Base-by-base conservation (phyloP, 1,140 invertebrate species). In the Drosophila lacteicornis region DNA sequence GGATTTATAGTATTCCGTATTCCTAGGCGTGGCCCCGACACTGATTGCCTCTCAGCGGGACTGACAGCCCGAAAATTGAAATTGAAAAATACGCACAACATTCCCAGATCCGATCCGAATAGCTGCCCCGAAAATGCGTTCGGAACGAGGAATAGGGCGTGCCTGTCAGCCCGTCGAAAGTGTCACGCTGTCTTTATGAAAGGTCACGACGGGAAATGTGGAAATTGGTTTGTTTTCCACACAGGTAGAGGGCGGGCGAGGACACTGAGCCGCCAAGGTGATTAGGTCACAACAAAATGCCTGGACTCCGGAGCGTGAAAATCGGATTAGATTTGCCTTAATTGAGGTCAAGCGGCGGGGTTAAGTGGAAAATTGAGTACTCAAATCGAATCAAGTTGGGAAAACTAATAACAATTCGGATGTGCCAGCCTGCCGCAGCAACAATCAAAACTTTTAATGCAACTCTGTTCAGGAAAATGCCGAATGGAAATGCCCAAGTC, bases 401-500 rank as follows among this genome's bases (percentile, higher is more conserved):
- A 42, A 68, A 55, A 38, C 45, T 51, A 62, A 62, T 62, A 62
- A 45, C 33, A 19, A 53, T 73, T 46, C 33, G 61, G 62, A 36
- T 69, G 49, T 27, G 13, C 42, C 53, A 9, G 53, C 42, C 42
- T 73, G 67, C 65, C 51, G 68, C 82, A 86, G 70, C 66, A 55
- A 74, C 82, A 88, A 88, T 88, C 84, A 88, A 88, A 88, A 88
- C 69, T 88, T 88, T 84, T 90, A 81, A 84, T 84, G 73, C 71
- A 68, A 46, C 80, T 81, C 78, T 71, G 80, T 56, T 56, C 80
- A 73, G 85, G 62, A 63, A 63, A 67, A 67, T 46, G 59, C 42
- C 82, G 59, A 78, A 84, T 79, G 81, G 66, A 75, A 84, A 70
- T 87, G 69, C 85, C 73, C 75, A 83, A 88, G 82, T 75, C 58